Percentiles rank a stretch among this genome's conserved stretches.
phyloP scores from a whole-genome alignment of 1,140 invertebrate genomes.

The Triops longicaudatus region DNA sequence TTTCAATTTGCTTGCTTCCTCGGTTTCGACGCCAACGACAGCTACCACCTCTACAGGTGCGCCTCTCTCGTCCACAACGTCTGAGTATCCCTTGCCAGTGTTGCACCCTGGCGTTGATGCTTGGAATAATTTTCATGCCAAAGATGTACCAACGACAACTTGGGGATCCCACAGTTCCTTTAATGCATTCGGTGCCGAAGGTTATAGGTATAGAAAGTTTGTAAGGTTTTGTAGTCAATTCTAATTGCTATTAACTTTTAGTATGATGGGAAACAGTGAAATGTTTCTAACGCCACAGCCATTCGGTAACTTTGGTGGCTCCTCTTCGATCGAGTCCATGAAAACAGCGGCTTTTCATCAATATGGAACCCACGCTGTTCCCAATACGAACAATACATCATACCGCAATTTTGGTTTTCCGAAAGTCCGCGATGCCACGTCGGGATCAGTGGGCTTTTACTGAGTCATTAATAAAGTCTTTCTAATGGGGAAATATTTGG shows the following conservation, averaged over 20 bases:
- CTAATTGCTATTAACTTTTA: background rate
- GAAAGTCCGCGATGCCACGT: background rate
- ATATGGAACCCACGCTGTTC: background rate
- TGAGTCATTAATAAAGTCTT: background rate
- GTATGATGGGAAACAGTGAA: conserved; percentile 17
- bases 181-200: background rate
- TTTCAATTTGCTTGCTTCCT: background rate
- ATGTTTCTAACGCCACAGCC: conserved; percentile 19
- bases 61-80: background rate
- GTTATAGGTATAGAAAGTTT: conserved; percentile 6
- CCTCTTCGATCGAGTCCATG: background rate
- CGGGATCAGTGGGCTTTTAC: background rate
- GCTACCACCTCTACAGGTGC: background rate
- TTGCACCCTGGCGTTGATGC: background rate
- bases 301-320: background rate
- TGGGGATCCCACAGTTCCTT: conserved; percentile 11
- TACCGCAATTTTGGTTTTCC: background rate
- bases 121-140: background rate
- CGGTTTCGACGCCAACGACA: background rate
- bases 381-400: background rate
- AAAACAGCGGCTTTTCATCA: background rate
- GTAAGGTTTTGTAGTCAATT: background rate
- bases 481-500: background rate
- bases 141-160: background rate
- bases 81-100: background rate